phyloP scores from a whole-genome alignment of 2,113 vertebrate genomes.

The Eulemur macaco region DNA sequence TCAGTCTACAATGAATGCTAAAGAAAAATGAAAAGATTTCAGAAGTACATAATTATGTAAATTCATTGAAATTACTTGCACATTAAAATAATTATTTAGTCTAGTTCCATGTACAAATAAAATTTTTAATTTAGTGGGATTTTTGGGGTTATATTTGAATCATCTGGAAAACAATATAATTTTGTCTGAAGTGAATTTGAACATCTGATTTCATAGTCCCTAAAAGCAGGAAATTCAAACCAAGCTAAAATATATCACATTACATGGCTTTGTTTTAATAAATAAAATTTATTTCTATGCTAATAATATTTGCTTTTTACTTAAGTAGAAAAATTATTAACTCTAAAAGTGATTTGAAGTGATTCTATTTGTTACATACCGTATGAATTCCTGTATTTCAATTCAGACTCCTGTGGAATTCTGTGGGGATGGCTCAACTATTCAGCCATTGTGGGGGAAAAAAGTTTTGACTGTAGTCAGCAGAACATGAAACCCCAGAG shows the following conservation, averaged over 20 bases:
- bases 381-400: slow-evolving; percentile 44
- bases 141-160: slow-evolving; percentile 36
- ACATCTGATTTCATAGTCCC: slow-evolving; percentile 23
- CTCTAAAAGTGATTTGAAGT: slow-evolving; percentile 22
- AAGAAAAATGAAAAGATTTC: slow-evolving; percentile 38
- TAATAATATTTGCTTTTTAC: slow-evolving; percentile 57
- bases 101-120: neutral
- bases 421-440: slow-evolving; percentile 33
- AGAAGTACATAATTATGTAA: neutral
- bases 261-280: slow-evolving; percentile 39
- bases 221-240: slow-evolving; percentile 49
- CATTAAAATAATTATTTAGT: slow-evolving; percentile 20
- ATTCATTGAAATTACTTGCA: slow-evolving; percentile 22
- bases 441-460: neutral
- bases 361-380: slow-evolving; percentile 19
- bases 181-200: slow-evolving; percentile 64
- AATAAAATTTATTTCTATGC: slow-evolving; percentile 26
- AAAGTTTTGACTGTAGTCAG: slow-evolving; percentile 54
- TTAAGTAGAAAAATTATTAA: slow-evolving; percentile 22
- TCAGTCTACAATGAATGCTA: neutral
- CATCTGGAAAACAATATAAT: slow-evolving; percentile 56
- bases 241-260: slow-evolving; percentile 30
- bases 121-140: slow-evolving; percentile 39
- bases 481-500: slow-evolving; percentile 55
- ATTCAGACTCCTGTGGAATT: slow-evolving; percentile 6